phyloP scores from a whole-genome alignment of 2,113 vertebrate species.

The Ciconia maguari region DNA sequence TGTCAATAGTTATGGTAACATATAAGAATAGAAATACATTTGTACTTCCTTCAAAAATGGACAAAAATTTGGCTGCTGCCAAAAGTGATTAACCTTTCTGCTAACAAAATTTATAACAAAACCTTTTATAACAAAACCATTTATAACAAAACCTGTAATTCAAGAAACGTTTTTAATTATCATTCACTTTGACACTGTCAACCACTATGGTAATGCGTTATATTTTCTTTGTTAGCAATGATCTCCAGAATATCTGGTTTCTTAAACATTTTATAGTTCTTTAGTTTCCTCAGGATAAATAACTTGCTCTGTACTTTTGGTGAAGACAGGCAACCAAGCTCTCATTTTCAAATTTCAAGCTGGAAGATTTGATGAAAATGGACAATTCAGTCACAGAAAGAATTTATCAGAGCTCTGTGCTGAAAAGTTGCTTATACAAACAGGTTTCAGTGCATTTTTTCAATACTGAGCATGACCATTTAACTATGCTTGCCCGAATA shows the following conservation, averaged over 20 bases:
- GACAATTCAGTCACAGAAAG: not conserved
- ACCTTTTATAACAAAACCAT: not conserved
- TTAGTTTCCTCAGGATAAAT: not conserved
- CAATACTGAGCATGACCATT: not conserved
- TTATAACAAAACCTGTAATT: not conserved
- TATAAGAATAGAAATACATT: not conserved
- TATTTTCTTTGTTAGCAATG: not conserved
- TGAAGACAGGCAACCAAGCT: not conserved
- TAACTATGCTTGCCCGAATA: rapidly evolving
- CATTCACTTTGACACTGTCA: not conserved
- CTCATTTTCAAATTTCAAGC: not conserved
- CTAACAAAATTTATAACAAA: not conserved
- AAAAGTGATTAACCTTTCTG: not conserved
- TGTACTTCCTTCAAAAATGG: not conserved
- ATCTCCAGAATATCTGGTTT: not conserved
- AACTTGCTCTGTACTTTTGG: not conserved
- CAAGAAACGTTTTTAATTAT: not conserved
- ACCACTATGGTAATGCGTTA: not conserved
- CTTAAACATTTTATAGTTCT: not conserved
- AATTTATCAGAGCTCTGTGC: not conserved
- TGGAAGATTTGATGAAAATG: not conserved
- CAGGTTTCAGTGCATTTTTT: not conserved
- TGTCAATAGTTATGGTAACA: not conserved
- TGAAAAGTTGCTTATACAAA: not conserved
- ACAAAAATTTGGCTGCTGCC: not conserved